Evolutionary conservation across 2,888 invertebrate species (phyloP).

Genomic region (Gastracanthus pulcherrimus): DNA sequence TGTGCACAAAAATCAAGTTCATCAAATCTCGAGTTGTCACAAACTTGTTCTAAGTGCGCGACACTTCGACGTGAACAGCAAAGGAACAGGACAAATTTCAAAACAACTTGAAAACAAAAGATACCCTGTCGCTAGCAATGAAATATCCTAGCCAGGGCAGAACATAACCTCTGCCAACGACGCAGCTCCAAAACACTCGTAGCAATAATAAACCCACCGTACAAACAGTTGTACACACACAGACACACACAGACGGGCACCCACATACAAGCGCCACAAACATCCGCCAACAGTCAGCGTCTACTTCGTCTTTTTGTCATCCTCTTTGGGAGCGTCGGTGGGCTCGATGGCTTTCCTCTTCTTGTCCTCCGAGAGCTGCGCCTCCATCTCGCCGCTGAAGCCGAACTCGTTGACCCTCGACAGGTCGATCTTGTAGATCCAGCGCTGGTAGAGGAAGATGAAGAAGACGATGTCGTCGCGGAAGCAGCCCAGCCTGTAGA

Average conservation of each 20-base stretch:
- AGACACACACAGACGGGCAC: not conserved
- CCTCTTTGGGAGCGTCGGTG: constrained; percentile 49
- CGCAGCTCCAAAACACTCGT: constrained; percentile 9
- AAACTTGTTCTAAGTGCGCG: no score
- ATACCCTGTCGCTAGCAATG: constrained; percentile 20
- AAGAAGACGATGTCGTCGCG: constrained; percentile 99
- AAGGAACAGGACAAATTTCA: no score
- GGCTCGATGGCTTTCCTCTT: constrained; percentile 58
- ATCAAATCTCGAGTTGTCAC: no score
- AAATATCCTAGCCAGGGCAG: constrained; percentile 22
- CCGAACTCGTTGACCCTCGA: constrained; percentile 98
- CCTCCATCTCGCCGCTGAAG: constrained; percentile 95
- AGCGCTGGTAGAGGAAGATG: constrained; percentile 98
- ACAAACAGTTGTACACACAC: not conserved
- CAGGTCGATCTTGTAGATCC: constrained; percentile 98
- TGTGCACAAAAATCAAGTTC: no score
- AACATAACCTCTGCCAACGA: constrained; percentile 10
- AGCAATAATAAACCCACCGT: not conserved
- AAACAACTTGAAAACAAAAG: no score
- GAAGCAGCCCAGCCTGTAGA: constrained; percentile 98
- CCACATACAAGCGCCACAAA: constrained; percentile 22
- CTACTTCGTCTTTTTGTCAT: constrained; percentile 53
- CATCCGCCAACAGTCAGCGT: constrained; percentile 5
- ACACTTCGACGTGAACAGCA: no score
- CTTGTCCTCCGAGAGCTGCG: constrained; percentile 74